These are phyloP conservation scores for Malaclemys terrapin DNA, from an alignment of 2,113 vertebrate genomes.

Conservation along the genomic window DNA sequence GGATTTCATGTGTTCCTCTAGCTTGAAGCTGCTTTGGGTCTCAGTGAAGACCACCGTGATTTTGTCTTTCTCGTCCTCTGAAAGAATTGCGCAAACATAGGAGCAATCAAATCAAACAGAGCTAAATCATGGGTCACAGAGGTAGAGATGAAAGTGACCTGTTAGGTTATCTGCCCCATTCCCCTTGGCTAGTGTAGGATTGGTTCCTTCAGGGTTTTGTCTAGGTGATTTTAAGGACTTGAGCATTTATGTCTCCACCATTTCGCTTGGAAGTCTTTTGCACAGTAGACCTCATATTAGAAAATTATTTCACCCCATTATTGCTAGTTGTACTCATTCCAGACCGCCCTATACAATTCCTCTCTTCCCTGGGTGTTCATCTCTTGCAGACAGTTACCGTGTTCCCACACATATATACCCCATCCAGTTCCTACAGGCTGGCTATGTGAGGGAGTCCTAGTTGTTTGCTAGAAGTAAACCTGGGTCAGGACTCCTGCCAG, in stretches of 20 bases:
- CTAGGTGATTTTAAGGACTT: background rate
- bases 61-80: background rate
- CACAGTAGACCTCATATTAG: background rate
- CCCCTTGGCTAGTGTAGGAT: background rate
- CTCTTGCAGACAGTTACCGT: too few relatives aligned
- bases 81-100: background rate
- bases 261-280: fast-evolving
- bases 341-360: background rate
- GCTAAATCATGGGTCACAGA: background rate
- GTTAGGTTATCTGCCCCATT: background rate
- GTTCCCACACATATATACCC: background rate
- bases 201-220: background rate
- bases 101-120: background rate
- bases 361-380: background rate
- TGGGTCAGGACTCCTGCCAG: background rate
- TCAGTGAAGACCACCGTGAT: background rate
- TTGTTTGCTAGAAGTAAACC: background rate
- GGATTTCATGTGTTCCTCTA: conserved; percentile 6
- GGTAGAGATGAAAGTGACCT: background rate
- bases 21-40: conserved; percentile 1
- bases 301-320: background rate
- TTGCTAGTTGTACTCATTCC: fast-evolving
- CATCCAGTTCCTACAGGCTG: background rate
- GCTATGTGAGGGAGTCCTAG: fast-evolving
- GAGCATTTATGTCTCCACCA: background rate